A percentile compares a stretch with the other conserved stretches of the same genome.
Conservation (phyloP, 2,113 vertebrate genomes). For the Gorsachius goisagi region DNA sequence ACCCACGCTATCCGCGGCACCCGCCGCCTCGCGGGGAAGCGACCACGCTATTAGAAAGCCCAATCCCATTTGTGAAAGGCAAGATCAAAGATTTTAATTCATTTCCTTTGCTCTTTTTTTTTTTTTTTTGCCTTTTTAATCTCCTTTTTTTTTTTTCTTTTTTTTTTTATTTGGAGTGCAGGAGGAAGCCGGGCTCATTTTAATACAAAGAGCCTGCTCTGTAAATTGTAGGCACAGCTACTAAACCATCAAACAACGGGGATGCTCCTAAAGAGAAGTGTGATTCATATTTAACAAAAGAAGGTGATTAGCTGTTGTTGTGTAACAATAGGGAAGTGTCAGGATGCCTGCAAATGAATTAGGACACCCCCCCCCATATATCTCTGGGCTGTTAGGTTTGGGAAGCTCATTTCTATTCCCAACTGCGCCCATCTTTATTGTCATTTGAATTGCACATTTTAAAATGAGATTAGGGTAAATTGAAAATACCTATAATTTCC, state of each 20-base stretch:
- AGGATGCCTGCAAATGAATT: conserved; percentile 61
- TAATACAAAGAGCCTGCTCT: conserved; percentile 35
- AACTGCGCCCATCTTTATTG: conserved; percentile 27
- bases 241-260: conserved; percentile 55
- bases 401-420: conserved; percentile 39
- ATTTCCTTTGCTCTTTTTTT: background rate
- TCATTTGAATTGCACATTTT: conserved; percentile 53
- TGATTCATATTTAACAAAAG: conserved; percentile 52
- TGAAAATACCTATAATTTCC: conserved; percentile 58
- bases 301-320: conserved; percentile 54
- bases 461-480: conserved; percentile 41
- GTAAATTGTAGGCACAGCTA: conserved; percentile 37
- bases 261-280: conserved; percentile 59
- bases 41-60: background rate
- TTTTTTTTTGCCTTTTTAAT: background rate
- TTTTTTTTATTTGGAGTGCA: background rate
- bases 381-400: background rate
- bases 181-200: background rate
- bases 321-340: conserved; percentile 44
- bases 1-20: background rate
- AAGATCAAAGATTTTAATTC: conserved; percentile 48
- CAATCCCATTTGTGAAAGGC: background rate
- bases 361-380: background rate
- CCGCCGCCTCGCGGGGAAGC: background rate
- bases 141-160: background rate